Evolutionary conservation across 2,888 invertebrate species (phyloP).

Genomic region (Nomada fucata): DNA sequence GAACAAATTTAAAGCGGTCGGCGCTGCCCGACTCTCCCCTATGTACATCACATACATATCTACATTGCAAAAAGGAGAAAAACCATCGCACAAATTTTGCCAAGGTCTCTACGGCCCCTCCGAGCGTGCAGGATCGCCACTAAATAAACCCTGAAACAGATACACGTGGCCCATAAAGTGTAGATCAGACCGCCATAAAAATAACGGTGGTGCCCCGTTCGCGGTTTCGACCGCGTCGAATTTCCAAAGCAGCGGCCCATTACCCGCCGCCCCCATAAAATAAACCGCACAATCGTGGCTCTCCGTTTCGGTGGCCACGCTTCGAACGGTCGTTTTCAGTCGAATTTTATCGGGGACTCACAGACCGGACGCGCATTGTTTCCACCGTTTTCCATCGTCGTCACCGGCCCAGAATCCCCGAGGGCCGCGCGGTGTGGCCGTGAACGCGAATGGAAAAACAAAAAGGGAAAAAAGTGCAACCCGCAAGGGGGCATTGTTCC

Average conservation of each 20-base stretch:
- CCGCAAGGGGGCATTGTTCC: conserved; percentile 34
- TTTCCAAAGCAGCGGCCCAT: conserved; percentile 40
- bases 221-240: conserved; percentile 28
- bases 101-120: too few species aligned
- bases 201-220: conserved; percentile 27
- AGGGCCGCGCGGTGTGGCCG: conserved; percentile 22
- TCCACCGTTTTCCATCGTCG: conserved; percentile 44
- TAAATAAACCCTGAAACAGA: neutral
- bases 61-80: too few species aligned
- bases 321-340: conserved; percentile 4
- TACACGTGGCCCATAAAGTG: conserved; percentile 16
- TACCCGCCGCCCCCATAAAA: conserved; percentile 47
- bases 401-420: conserved; percentile 15
- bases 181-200: conserved; percentile 26
- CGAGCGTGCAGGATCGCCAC: neutral
- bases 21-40: too few species aligned
- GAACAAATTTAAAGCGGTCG: too few species aligned
- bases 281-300: conserved; percentile 40
- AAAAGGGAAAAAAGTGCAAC: conserved; percentile 27
- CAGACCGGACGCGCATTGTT: conserved; percentile 30
- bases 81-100: too few species aligned
- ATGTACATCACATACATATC: too few species aligned
- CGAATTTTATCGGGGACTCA: conserved; percentile 31
- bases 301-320: neutral
- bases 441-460: neutral